Evolutionary conservation across 37 sponge, comb jelly and placozoan species (phyloP), one percentile per base, ranked within the genome.

Genomic region (Axinella damicornis): DNA sequence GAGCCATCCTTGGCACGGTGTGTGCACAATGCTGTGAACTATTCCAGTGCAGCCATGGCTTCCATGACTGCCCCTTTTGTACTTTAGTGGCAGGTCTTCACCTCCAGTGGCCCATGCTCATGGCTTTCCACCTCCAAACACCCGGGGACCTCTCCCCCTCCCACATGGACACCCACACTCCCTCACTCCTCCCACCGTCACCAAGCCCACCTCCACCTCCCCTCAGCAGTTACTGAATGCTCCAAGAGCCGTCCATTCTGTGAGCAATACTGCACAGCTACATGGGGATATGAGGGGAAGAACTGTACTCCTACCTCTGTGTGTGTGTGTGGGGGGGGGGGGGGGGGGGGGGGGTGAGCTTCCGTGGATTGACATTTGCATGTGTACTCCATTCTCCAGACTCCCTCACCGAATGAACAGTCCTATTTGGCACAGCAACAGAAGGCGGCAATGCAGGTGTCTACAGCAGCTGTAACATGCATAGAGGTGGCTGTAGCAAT

Each of bases 401-500:
- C 77, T 19, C 68, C 54, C 6, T 79, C 80, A 20, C 67, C 80
- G 15, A 62, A 19, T 71, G 85, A 76, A 1, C 40, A 60, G 13
- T 36, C 54, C 0, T 5, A 20, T 27, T 79, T 70, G 5, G 32
- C 21, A 17, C 78, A 85, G 60, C 71, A 77, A 31, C 86, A 85
- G 36, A 84, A 75, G 38, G 36, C 65, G 68, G 54, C 76, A 54
- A 56, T 84, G 40, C 85, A 84, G 68, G 85, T 84, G 9, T 46
- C 4, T 12, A 12, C 9, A 12, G 6, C 5, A 14, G 27, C 12
- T 61, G 62, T 27, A 56, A 27, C 27, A 61, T 27, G 5, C 62
- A 27, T 61, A 56, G n/a, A 27, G 62, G 4, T 61, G 62, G n/a
- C 62, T 25, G 27, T 25, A 2, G 17, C n/a, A n/a, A n/a, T n/a